Conservation (phyloP, 2,888 invertebrate species). For the Carabus problematicus region DNA sequence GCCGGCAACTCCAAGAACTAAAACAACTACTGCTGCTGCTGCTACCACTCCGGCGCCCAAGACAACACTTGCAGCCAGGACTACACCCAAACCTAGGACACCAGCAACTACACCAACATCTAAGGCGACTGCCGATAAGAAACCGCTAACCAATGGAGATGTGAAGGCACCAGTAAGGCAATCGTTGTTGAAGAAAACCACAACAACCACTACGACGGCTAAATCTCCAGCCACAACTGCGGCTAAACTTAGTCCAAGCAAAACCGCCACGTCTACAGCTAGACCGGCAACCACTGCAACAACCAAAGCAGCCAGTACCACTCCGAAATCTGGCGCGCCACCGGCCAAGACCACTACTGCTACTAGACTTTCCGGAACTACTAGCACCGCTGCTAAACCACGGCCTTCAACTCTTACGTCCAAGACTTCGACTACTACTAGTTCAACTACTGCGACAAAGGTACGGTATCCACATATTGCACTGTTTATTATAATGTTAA, state of each 20-base stretch:
- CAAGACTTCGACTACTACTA: slow-evolving; percentile 44
- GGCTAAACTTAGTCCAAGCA: slow-evolving; percentile 13
- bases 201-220: slow-evolving; percentile 2
- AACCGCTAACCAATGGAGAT: slow-evolving; percentile 66
- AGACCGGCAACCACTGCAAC: slow-evolving; percentile 43
- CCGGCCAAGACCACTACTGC: slow-evolving; percentile 42
- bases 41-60: slow-evolving; percentile 45
- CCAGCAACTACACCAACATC: slow-evolving; percentile 40
- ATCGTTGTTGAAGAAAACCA: slow-evolving; percentile 43
- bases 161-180: slow-evolving; percentile 55
- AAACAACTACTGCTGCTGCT: slow-evolving; percentile 42
- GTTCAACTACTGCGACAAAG: slow-evolving; percentile 42
- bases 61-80: slow-evolving; percentile 44
- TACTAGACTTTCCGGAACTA: not conserved
- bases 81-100: slow-evolving; percentile 7
- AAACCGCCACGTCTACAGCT: slow-evolving; percentile 13
- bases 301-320: slow-evolving; percentile 19
- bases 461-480: slow-evolving; percentile 44
- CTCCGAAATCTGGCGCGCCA: slow-evolving; percentile 36
- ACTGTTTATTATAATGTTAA: not conserved
- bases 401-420: slow-evolving; percentile 44
- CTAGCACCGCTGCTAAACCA: slow-evolving; percentile 48
- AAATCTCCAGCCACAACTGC: not conserved
- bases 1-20: slow-evolving; percentile 44
- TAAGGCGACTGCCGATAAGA: slow-evolving; percentile 57